These are phyloP conservation scores for Burhinus bistriatus DNA, from an alignment of 2,113 vertebrate species.

Conservation along the genomic window DNA sequence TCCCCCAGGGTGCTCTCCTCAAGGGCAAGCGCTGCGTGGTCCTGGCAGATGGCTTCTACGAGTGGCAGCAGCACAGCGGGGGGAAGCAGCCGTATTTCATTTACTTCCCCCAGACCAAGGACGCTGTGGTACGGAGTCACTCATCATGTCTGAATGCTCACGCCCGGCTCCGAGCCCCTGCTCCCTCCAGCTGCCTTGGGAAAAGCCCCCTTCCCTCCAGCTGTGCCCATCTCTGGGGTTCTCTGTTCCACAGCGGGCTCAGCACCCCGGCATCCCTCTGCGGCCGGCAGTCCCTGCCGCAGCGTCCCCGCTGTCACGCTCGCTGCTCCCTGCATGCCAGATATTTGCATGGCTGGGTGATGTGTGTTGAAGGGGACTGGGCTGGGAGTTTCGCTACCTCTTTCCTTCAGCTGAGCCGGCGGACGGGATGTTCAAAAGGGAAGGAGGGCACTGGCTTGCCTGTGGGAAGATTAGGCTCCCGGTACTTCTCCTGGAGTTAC, in stretches of 20 bases:
- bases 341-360: neutral
- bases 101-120: slow-evolving; percentile 85
- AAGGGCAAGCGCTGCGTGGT: slow-evolving; percentile 93
- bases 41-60: slow-evolving; percentile 94
- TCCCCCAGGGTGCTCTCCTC: slow-evolving; percentile 80
- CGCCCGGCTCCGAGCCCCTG: neutral
- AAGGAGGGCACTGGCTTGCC: neutral
- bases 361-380: neutral
- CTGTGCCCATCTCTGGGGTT: neutral
- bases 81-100: slow-evolving; percentile 93
- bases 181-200: neutral
- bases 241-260: accelerated
- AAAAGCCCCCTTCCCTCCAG: neutral
- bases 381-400: neutral
- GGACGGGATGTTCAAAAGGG: neutral
- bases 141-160: accelerated
- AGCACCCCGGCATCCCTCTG: neutral
- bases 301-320: accelerated
- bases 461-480: neutral
- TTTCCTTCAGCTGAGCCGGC: neutral
- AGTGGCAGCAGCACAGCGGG: slow-evolving; percentile 82
- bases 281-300: accelerated
- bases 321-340: accelerated
- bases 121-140: slow-evolving; percentile 6
- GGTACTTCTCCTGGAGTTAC: neutral